phyloP scores from a whole-genome alignment of 2,113 vertebrate genomes.

The Nerophis lumbriciformis region DNA sequence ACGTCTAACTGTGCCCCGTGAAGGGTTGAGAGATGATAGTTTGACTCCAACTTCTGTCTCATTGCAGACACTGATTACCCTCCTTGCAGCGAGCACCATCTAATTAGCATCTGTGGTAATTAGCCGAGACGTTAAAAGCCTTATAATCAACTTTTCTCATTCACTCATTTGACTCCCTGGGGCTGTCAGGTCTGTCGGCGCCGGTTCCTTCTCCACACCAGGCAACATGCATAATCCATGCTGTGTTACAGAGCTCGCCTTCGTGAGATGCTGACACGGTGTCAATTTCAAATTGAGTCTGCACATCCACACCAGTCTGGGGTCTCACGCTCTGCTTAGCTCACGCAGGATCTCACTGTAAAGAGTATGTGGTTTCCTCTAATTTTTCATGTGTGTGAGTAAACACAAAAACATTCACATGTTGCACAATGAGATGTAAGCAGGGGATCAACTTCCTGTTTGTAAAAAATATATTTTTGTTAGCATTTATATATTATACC shows the following conservation, averaged over 20 bases:
- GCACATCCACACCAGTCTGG: conserved; percentile 21
- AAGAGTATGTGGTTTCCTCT: background rate
- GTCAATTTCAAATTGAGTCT: conserved; percentile 44
- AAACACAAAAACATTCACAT: no score
- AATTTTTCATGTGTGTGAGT: no score
- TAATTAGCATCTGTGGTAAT: conserved; percentile 72
- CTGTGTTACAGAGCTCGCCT: conserved; percentile 51
- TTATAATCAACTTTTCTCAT: conserved; percentile 72
- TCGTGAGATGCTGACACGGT: conserved; percentile 43
- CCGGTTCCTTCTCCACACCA: conserved; percentile 50
- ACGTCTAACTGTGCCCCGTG: conserved; percentile 42
- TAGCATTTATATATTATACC: no score
- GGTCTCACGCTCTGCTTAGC: conserved; percentile 14
- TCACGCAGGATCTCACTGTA: background rate
- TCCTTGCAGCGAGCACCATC: conserved; percentile 61
- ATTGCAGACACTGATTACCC: conserved; percentile 65
- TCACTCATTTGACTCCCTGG: conserved; percentile 63
- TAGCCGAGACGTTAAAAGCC: conserved; percentile 68
- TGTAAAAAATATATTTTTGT: no score
- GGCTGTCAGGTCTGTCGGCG: conserved; percentile 62
- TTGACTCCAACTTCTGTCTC: conserved; percentile 64
- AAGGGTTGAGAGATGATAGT: conserved; percentile 62
- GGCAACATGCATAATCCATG: conserved; percentile 65
- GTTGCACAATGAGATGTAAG: no score
- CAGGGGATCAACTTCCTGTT: no score